Percentiles rank a stretch among this genome's conserved stretches.
These are phyloP conservation scores for Furnarius figulus DNA, from an alignment of 2,113 vertebrate species.

Conservation along the genomic window DNA sequence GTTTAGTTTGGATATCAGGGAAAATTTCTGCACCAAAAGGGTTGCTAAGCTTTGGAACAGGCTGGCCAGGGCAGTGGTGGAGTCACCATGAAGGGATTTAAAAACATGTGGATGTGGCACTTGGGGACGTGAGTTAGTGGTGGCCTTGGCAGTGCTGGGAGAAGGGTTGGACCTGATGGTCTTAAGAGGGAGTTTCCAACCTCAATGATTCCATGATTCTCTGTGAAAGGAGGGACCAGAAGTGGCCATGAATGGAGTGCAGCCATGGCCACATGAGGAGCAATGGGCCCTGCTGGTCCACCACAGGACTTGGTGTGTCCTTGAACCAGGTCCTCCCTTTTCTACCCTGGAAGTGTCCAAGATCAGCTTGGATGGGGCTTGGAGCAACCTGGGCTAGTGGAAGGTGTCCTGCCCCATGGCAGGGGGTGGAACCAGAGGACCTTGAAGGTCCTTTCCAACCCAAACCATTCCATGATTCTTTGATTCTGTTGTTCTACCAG, in stretches of 20 bases:
- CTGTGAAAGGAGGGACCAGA: not conserved
- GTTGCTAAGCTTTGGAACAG: not conserved
- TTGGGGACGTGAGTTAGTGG: not conserved
- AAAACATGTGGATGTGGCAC: accelerated
- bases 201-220: not conserved
- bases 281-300: not conserved
- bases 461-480: too few relatives aligned
- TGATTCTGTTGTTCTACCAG: not conserved
- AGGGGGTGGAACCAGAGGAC: too few relatives aligned
- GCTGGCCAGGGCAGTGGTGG: too few relatives aligned
- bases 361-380: not conserved
- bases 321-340: not conserved
- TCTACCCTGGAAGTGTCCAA: not conserved
- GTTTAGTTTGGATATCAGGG: not conserved
- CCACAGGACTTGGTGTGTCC: not conserved
- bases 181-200: not conserved
- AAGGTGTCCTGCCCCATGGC: accelerated
- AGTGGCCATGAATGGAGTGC: not conserved
- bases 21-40: not conserved
- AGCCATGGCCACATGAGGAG: not conserved
- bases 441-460: too few relatives aligned
- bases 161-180: not conserved
- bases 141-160: not conserved
- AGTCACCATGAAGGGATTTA: not conserved
- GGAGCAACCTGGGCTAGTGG: too few relatives aligned